Base-by-base conservation (phyloP, 2,888 invertebrate genomes). In the Notodonta dromedarius region DNA sequence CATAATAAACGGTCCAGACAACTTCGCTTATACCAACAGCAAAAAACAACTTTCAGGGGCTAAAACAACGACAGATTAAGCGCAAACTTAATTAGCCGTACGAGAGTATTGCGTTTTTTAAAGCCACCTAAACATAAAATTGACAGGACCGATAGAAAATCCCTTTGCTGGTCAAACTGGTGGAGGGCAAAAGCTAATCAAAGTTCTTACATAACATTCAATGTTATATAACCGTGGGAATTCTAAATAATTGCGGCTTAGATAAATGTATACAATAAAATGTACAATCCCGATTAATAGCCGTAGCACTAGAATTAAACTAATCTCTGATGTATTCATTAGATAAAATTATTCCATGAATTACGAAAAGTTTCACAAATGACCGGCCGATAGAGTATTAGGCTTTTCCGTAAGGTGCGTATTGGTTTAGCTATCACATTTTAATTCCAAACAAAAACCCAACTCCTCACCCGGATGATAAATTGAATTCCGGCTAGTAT, bases 121-220 rank as follows among this genome's bases (percentile, higher is more conserved):
- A 79, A 77, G 69, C 67, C 66, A 69, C 65, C 64, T 67, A 70
- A 75, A 67, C 69, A 74, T 63, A 65, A 63, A 71, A 58, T 66
- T 57, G 66, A 72, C 66, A 66, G 67, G 70, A 72, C 76, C 79
- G 79, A 83, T 87, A 87, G 81, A 80, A 84, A 89, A 86, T 86
- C 84, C 71, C 59, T 62, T 66, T 69, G 80, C 78, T 76, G 66
- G 69, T 76, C 67, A 58, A 66, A 64, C 63, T 60, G 63, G 60
- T 67, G 72, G 63, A 62, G 71, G 66, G 61, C 66, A 58, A 16
- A 50, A 7, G 7, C 7, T 50, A 16, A 16, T 9, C 16, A 16
- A 50, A 14, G 50, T 16, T 13, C 5, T 13, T 46, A n/a, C n/a
- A 11, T 5, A 5, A 12, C 13, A n/a, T 11, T 42, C 42, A 5